These are phyloP conservation scores for Muntiacus reevesi DNA, from an alignment of 2,113 vertebrate species.

Conservation along the genomic window DNA sequence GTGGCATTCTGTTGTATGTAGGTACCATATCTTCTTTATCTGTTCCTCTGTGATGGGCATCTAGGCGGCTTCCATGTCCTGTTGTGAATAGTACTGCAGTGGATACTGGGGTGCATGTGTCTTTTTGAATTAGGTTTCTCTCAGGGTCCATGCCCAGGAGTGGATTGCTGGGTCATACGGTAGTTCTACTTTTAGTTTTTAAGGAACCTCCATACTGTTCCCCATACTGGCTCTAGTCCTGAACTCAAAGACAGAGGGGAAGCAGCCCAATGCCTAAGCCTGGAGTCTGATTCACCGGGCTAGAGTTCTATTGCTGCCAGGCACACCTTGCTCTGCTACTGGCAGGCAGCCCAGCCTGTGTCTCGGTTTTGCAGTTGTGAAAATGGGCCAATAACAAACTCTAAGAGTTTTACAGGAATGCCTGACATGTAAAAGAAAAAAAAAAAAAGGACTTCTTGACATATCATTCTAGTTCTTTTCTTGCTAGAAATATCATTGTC, in stretches of 20 bases:
- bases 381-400: neutral
- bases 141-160: neutral
- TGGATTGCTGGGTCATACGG: neutral
- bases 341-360: neutral
- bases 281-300: fast-evolving
- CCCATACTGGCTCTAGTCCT: neutral
- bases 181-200: neutral
- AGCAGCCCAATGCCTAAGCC: fast-evolving
- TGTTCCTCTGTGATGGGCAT: neutral
- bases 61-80: neutral
- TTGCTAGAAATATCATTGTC: neutral
- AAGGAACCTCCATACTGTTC: neutral
- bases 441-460: neutral
- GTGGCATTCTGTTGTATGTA: fast-evolving
- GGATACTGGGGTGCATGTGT: neutral
- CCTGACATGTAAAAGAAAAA: neutral
- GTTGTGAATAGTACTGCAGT: neutral
- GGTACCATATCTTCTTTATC: fast-evolving
- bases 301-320: neutral
- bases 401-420: neutral
- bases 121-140: neutral
- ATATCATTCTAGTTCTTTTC: neutral
- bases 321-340: fast-evolving
- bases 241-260: neutral
- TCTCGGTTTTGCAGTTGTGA: neutral